Conservation (phyloP, 2,888 invertebrate genomes). For the Linhomoeus sp. region DNA sequence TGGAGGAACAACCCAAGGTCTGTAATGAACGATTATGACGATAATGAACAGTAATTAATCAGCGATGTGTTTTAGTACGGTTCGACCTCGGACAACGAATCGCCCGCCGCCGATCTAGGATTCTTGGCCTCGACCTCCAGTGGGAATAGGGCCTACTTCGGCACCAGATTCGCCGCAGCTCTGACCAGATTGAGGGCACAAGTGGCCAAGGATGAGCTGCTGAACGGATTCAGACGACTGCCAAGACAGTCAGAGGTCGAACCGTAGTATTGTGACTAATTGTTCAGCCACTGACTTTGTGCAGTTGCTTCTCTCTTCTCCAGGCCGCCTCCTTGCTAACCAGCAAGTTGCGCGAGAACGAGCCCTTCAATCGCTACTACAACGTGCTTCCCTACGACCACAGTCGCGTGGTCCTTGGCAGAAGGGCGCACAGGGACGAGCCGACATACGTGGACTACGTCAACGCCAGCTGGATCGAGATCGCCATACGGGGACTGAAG, state of each 20-base stretch:
- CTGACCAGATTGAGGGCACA: background rate
- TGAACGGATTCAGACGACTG: background rate
- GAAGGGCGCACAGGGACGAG: background rate
- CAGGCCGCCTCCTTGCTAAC: too few relatives aligned
- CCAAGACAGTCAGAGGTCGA: background rate
- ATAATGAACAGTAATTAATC: too few relatives aligned
- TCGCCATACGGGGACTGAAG: background rate
- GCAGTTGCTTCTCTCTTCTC: background rate
- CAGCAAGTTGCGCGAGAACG: too few relatives aligned
- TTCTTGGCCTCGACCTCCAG: too few relatives aligned
- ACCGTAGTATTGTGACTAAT: background rate
- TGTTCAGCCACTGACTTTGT: background rate
- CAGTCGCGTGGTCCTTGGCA: slow-evolving; percentile 4
- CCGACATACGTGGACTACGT: slow-evolving; percentile 6
- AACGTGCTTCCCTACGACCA: slow-evolving; percentile 9
- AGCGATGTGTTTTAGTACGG: too few relatives aligned
- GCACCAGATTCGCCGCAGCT: too few relatives aligned
- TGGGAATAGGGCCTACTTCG: too few relatives aligned
- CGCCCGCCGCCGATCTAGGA: too few relatives aligned
- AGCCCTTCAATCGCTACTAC: slow-evolving; percentile 5
- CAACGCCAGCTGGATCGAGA: slow-evolving; percentile 6
- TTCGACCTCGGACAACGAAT: too few relatives aligned
- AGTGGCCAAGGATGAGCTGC: background rate
- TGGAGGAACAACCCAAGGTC: slow-evolving; percentile 1
- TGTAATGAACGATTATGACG: too few relatives aligned